Percentiles rank a stretch among this genome's conserved stretches.
These are phyloP conservation scores for Morphnarchus princeps DNA, from an alignment of 2,113 vertebrate species.

Conservation along the genomic window DNA sequence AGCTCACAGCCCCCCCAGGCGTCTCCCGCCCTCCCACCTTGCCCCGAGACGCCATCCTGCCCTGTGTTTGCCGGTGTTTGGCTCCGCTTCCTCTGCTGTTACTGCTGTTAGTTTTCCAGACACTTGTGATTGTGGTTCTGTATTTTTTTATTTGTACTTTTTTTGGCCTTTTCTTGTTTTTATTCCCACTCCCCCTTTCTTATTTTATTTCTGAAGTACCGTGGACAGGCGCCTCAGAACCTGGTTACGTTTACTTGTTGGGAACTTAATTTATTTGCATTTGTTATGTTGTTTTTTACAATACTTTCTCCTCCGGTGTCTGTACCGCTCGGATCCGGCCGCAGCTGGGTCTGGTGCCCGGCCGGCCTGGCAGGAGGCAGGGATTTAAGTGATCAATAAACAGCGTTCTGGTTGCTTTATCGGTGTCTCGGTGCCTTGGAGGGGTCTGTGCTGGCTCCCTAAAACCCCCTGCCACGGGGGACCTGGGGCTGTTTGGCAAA, in stretches of 20 bases:
- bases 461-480: not conserved
- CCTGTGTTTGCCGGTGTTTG: not conserved
- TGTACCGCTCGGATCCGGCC: not conserved
- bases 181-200: not conserved
- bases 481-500: not conserved
- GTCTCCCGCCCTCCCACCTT: not conserved
- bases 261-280: conserved; percentile 75
- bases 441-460: not conserved
- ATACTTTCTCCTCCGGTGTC: not conserved
- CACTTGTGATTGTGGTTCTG: conserved; percentile 34
- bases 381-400: conserved; percentile 17
- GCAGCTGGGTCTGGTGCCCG: not conserved
- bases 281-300: conserved; percentile 22
- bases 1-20: not conserved
- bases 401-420: not conserved
- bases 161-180: not conserved
- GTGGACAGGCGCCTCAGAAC: not conserved
- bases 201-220: conserved; percentile 4
- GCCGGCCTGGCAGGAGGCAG: not conserved
- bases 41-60: not conserved
- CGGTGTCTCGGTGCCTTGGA: not conserved
- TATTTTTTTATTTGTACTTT: conserved; percentile 27
- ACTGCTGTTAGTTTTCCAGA: not conserved
- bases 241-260: conserved; percentile 3
- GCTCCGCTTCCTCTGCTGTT: not conserved